Evolutionary conservation across 2,113 vertebrate species (phyloP).

Genomic region (Polypterus bichir): DNA sequence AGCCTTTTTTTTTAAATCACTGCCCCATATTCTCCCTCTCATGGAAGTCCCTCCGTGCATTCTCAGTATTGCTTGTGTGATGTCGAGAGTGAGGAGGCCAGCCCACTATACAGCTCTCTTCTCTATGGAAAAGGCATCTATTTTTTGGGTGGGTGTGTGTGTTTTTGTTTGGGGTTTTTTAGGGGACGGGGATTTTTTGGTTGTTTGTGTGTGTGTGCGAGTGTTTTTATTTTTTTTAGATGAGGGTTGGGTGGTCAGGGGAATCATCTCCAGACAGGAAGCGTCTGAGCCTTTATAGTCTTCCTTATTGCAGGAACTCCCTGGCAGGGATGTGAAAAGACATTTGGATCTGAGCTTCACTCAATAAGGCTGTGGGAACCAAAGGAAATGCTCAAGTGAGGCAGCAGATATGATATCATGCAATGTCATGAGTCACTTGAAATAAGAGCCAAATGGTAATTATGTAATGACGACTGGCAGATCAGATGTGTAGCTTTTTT

Average conservation of each 20-base stretch:
- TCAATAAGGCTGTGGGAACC: neutral
- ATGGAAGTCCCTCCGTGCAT: too few species aligned
- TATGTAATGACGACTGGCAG: too few species aligned
- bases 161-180: too few species aligned
- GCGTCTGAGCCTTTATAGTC: neutral
- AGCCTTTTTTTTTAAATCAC: too few species aligned
- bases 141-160: too few species aligned
- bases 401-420: neutral
- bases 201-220: neutral
- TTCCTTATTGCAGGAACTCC: neutral
- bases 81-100: too few species aligned
- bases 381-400: neutral
- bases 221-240: neutral
- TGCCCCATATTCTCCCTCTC: too few species aligned
- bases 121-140: too few species aligned
- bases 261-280: neutral
- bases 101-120: too few species aligned
- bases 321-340: neutral
- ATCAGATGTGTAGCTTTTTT: too few species aligned
- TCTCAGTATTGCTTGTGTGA: too few species aligned
- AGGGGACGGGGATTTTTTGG: too few species aligned
- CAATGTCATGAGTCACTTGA: constrained; percentile 2
- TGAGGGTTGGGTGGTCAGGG: neutral
- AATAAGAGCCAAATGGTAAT: neutral
- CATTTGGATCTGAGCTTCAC: neutral